Conservation (phyloP, 64 coral and sea anemone species). For the Stichodactyla helianthus region DNA sequence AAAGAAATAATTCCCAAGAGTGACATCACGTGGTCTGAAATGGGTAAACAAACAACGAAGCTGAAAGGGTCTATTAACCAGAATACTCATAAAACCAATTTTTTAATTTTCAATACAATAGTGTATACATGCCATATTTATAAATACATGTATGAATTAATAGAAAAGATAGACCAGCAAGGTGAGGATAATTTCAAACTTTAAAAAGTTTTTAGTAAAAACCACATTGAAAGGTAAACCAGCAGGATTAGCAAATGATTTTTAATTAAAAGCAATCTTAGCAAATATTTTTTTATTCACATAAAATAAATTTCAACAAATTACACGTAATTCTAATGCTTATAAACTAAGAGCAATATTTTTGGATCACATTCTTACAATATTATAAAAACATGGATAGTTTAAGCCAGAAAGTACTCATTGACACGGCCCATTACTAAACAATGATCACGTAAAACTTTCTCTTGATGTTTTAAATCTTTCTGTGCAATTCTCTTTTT, state of each 20-base stretch:
- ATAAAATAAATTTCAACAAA: not conserved
- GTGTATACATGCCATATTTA: too few species aligned
- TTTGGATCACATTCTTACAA: not conserved
- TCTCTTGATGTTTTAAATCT: constrained; percentile 89
- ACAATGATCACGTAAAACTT: constrained; percentile 72
- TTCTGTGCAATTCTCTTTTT: constrained; percentile 66
- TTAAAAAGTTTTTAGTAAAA: too few species aligned
- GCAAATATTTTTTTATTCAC: not conserved
- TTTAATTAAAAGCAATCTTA: not conserved
- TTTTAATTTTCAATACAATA: too few species aligned
- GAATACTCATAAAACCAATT: too few species aligned
- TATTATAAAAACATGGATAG: not conserved
- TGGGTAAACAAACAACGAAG: too few species aligned
- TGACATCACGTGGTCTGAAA: too few species aligned
- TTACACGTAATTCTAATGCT: too few species aligned
- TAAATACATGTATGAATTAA: too few species aligned
- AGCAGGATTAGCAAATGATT: not conserved
- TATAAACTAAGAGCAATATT: not conserved
- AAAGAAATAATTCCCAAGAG: too few species aligned
- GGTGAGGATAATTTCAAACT: too few species aligned
- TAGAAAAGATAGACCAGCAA: too few species aligned
- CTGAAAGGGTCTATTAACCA: too few species aligned
- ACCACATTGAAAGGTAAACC: not conserved
- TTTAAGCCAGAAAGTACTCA: constrained; percentile 80
- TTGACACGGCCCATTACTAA: constrained; percentile 90